Base-by-base conservation (phyloP, 2,888 invertebrate genomes). In the Autographa pulchrina region DNA sequence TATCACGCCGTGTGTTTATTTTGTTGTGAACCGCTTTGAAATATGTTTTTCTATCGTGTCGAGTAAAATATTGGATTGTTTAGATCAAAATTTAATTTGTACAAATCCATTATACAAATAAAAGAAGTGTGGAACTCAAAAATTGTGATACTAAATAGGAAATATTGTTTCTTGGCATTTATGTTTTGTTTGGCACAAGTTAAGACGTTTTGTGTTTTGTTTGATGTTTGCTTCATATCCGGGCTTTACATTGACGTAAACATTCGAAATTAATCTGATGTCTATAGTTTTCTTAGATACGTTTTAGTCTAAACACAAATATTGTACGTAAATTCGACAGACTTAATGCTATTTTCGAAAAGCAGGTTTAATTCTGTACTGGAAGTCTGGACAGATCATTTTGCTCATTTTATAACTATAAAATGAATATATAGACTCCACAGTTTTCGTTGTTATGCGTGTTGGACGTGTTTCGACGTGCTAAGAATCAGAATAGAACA, bases 401-500 rank as follows among this genome's bases (percentile, higher is more conserved):
- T 80, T 84, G 74, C 83, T 82, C 72, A 75, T 78, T 84, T 85
- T 82, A 65, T 76, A 74, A 73, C 74, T 80, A 82, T n/a, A n/a
- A n/a, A n/a, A n/a, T n/a, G n/a, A n/a, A n/a, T n/a, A n/a, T 62
- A 72, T 83, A 80, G 71, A 80, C 73, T 78, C 74, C 77, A 82
- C 67, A 73, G 65, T 81, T 80, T 74, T 74, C 68, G 75, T 78
- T 66, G 64, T 81, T 77, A 80, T 65, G 71, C 73, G 67, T 72
- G 66, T 72, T 71, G 70, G 65, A 82, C 81, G 76, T 72, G 82
- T 80, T 77, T 64, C 73, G 73, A 86, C 86, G 86, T 88, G 89
- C 74, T 70, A 54, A 56, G 86, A 88, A 86, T 90, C 68, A 68
- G 74, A 87, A 86, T 83, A 84, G 68, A 80, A 65, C 64, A 72